Base-by-base conservation (phyloP, 2,888 invertebrate genomes). In the Chalcis sispes region DNA sequence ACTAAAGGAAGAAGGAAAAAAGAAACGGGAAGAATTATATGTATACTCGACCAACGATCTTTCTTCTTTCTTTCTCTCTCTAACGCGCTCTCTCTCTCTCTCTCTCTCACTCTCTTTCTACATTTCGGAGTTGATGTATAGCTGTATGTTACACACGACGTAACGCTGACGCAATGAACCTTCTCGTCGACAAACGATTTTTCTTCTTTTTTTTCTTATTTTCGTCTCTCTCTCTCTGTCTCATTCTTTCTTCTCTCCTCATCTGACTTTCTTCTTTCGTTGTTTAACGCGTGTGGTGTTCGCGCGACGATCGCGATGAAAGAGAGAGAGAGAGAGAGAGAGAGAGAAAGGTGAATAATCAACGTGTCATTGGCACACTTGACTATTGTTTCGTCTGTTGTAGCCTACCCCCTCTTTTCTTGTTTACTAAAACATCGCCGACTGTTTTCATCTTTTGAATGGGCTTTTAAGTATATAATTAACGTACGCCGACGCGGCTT, bases 81-180 rank as follows among this genome's bases (percentile, higher is more conserved):
- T 7, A 36, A 36, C 20, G 13, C 32, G 29, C 5, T 18, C 20
- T 20, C 48, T 18, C 48, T 48, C 48, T 18, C 54, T 52, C 66
- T 13, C 56, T 10, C 29, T 25, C 32, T 42, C 61, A 40, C 25
- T 64, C 15, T 20, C n/a, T n/a, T n/a, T n/a, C n/a, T n/a, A n/a
- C n/a, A n/a, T n/a, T n/a, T n/a, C n/a, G n/a, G n/a, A n/a, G n/a
- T n/a, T n/a, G n/a, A n/a, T n/a, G n/a, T n/a, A n/a, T n/a, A n/a
- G n/a, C n/a, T n/a, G n/a, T n/a, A n/a, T n/a, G n/a, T n/a, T n/a
- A n/a, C n/a, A 18, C 15, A 42, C 50, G 32, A 59, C 56, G 71
- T 66, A 66, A 59, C 20, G 42, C 40, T 71, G 59, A 75, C 71
- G 64, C 54, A 75, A 75, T 27, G 13, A 20, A 25, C 1, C 29